phyloP scores from a whole-genome alignment of 2,888 invertebrate genomes.

The Lymantria dispar region DNA sequence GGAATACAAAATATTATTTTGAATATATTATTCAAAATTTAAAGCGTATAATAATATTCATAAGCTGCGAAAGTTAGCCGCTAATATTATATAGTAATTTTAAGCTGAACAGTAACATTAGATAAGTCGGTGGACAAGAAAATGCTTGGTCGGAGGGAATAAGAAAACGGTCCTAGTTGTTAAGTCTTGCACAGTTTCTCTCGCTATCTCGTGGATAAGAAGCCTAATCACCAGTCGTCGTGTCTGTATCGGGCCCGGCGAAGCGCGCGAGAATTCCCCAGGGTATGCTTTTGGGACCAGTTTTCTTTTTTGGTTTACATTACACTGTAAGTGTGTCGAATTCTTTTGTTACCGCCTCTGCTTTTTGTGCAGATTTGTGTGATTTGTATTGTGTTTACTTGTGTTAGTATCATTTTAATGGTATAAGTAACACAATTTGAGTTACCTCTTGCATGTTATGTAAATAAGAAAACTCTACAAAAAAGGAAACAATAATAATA shows the following conservation, averaged over 20 bases:
- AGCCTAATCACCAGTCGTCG: slow-evolving; percentile 82
- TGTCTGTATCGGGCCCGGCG: slow-evolving; percentile 77
- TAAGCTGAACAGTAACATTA: slow-evolving; percentile 68
- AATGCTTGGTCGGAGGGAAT: slow-evolving; percentile 77
- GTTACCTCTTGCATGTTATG: background rate
- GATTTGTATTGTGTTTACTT: slow-evolving; percentile 64
- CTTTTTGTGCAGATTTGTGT: slow-evolving; percentile 69
- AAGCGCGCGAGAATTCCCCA: slow-evolving; percentile 72
- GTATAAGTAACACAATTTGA: slow-evolving; percentile 27
- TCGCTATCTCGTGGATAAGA: slow-evolving; percentile 81
- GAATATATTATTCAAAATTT: slow-evolving; percentile 9
- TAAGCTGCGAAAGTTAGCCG: slow-evolving; percentile 59
- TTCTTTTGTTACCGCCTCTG: slow-evolving; percentile 73
- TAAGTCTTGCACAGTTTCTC: slow-evolving; percentile 82
- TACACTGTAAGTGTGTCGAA: slow-evolving; percentile 80
- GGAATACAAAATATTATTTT: slow-evolving; percentile 11
- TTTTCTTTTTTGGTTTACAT: slow-evolving; percentile 82
- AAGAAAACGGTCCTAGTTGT: slow-evolving; percentile 82
- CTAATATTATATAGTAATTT: slow-evolving; percentile 71
- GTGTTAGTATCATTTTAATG: slow-evolving; percentile 39
- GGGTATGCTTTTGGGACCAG: slow-evolving; percentile 79
- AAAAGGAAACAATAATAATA: background rate
- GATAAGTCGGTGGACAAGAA: slow-evolving; percentile 77
- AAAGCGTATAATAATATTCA: slow-evolving; percentile 46
- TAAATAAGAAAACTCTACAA: background rate